phyloP scores from a whole-genome alignment of 2,888 invertebrate species.

The Andrena bucephala region DNA sequence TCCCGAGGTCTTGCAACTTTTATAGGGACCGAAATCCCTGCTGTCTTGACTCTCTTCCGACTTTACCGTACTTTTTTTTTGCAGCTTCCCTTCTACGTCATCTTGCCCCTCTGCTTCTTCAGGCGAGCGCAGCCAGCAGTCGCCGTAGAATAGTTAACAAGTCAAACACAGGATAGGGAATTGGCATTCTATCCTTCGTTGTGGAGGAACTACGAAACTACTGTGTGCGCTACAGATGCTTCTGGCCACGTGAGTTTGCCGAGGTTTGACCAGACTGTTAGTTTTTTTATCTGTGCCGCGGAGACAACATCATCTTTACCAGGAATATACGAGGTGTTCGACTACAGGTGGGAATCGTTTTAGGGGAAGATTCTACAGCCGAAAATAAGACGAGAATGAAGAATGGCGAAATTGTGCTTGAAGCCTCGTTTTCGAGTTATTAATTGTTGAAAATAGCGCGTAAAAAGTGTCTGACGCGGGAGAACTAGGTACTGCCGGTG shows the following conservation, averaged over 20 bases:
- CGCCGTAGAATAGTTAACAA: conserved; percentile 74
- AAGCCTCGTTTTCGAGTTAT: too few species aligned
- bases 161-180: conserved; percentile 79
- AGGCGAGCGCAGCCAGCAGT: conserved; percentile 35
- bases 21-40: conserved; percentile 68
- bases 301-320: background rate
- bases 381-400: too few species aligned
- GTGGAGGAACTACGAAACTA: conserved; percentile 69
- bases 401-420: too few species aligned
- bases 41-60: conserved; percentile 16
- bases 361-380: too few species aligned
- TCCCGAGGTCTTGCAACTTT: conserved; percentile 72
- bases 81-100: background rate
- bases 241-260: conserved; percentile 47
- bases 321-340: too few species aligned
- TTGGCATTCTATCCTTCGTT: conserved; percentile 74
- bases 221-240: conserved; percentile 67
- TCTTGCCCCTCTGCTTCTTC: conserved; percentile 3
- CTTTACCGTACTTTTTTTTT: conserved; percentile 26
- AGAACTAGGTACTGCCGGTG: too few species aligned
- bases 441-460: too few species aligned
- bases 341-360: too few species aligned
- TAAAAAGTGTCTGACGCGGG: too few species aligned
- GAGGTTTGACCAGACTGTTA: conserved; percentile 9
- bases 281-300: conserved; percentile 5